Evolutionary conservation across 1,140 invertebrate species (phyloP).

Genomic region (Drosophila kepulauana): DNA sequence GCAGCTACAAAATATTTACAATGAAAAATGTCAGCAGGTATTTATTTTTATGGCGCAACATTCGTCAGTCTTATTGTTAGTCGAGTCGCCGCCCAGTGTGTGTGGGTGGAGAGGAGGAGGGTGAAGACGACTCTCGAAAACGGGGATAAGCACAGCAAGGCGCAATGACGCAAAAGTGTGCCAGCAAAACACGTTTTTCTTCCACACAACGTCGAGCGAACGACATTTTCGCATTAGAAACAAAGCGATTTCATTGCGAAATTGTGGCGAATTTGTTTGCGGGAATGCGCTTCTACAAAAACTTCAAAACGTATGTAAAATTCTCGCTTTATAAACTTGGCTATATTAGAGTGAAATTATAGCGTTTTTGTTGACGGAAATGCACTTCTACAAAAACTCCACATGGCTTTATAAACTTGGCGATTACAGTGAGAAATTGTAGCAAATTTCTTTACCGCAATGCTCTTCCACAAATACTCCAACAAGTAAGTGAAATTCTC

Average conservation of each 20-base stretch:
- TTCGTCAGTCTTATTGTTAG: constrained; percentile 83
- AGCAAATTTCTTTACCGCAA: too few species aligned
- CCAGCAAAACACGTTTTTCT: constrained; percentile 27
- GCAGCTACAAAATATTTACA: constrained; percentile 83
- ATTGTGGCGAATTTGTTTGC: background rate
- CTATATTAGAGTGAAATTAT: too few species aligned
- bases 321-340: too few species aligned
- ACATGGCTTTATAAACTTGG: too few species aligned
- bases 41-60: constrained; percentile 82
- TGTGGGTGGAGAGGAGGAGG: background rate
- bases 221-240: background rate
- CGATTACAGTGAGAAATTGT: too few species aligned
- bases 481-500: too few species aligned
- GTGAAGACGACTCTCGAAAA: background rate
- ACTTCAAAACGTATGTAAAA: too few species aligned
- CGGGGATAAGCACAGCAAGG: constrained; percentile 5
- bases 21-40: constrained; percentile 83
- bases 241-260: background rate
- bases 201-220: constrained; percentile 12
- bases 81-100: constrained; percentile 42
- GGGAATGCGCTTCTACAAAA: too few species aligned
- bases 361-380: too few species aligned
- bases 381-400: too few species aligned
- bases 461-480: too few species aligned
- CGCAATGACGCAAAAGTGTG: constrained; percentile 23